A percentile compares a stretch with the other conserved stretches of the same genome.
These are phyloP conservation scores for Melanostigma gelatinosum DNA, from an alignment of 2,113 vertebrate genomes.

Conservation along the genomic window DNA sequence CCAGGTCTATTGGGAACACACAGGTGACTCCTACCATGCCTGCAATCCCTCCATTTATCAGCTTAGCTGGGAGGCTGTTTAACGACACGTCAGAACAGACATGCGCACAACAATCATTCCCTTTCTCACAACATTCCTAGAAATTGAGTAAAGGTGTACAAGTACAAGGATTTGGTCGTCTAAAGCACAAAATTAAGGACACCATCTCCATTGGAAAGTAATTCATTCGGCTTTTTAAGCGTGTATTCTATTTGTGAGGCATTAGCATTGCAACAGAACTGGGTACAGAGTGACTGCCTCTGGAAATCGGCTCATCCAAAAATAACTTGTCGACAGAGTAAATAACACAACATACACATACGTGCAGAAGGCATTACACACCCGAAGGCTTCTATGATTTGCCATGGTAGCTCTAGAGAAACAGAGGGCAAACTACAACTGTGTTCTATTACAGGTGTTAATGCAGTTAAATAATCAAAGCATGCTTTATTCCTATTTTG, in stretches of 20 bases:
- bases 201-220: neutral
- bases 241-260: neutral
- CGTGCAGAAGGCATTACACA: neutral
- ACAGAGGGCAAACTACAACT: neutral
- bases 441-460: neutral
- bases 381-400: neutral
- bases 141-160: neutral
- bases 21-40: slow-evolving; percentile 89
- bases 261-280: slow-evolving; percentile 2
- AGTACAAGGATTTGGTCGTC: neutral
- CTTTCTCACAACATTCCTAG: neutral
- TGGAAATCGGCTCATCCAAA: slow-evolving; percentile 33
- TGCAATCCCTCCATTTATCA: slow-evolving; percentile 88
- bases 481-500: neutral
- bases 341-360: slow-evolving; percentile 19
- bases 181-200: neutral
- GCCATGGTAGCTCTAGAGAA: neutral
- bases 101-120: neutral
- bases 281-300: neutral
- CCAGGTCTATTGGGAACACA: slow-evolving; percentile 88
- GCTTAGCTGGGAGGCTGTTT: slow-evolving; percentile 86
- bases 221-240: neutral
- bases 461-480: neutral
- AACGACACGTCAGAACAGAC: slow-evolving; percentile 26
- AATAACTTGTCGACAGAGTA: slow-evolving; percentile 33